Evolutionary conservation across 2,113 vertebrate species (phyloP), one percentile per base, ranked within the genome.

Genomic region (Turdus rufiventris): DNA sequence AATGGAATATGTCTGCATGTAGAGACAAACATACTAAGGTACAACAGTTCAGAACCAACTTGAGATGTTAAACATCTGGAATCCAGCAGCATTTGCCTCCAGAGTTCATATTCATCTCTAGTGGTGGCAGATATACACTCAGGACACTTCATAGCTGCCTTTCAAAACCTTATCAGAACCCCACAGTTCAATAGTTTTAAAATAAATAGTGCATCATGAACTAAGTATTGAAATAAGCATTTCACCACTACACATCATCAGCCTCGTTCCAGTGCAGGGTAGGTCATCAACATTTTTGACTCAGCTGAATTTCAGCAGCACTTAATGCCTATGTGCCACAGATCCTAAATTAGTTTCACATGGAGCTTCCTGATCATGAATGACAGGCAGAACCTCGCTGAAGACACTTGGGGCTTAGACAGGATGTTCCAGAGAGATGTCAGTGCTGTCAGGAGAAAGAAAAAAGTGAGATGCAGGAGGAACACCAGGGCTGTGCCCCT

Each of bases 191-290:
- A 61, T 12, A 72, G 81, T 29, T 81, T 96, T 89, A 92, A 95
- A 92, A 95, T 96, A 97, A 92, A 91, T 72, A 92, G 29, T 80
- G 71, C 88, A 77, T 91, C 81, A 80, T 93, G 93, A 88, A 78
- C 94, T 92, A 87, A 79, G 88, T 79, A 85, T 73, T 92, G 88
- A 96, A 97, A 96, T 85, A 94, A 92, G 93, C 74, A 80, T 83
- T 94, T 79, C 61, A 60, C 77, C 60, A 88, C 77, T 61, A 75
- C 3, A 1, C 70, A 92, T 89, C 83, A 91, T 80, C 77, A 88
- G 43, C 51, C 72, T 95, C 67, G 89, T 85, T 91, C 88, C 74
- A 89, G 65, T 36, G 77, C 48, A 28, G 40, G 34, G 51, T 71
- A 74, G 84, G 84, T 80, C 77, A 91, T 74, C 80, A 96, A 42